Evolutionary conservation across 2,113 vertebrate genomes (phyloP), one percentile per base, ranked within the genome.

Genomic region (Gymnocephalus cernua): DNA sequence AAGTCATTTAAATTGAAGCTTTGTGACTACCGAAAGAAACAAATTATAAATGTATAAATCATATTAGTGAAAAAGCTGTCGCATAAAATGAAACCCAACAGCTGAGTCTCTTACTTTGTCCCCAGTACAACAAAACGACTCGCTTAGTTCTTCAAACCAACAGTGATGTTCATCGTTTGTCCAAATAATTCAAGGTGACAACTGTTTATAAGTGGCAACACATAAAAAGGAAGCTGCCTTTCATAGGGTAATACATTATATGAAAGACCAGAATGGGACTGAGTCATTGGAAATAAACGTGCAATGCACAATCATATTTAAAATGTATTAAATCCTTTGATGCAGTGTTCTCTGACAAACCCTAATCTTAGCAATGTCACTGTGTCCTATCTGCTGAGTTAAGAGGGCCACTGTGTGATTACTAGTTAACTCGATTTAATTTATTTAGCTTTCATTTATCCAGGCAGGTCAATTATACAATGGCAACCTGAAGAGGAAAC

Each of bases 271-370:
- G 19, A 41, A 57, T 27, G 62, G 65, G 6, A 12, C 38, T 27
- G 19, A 32, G 27, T 61, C 23, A 51, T 8, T 69, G 12, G 51
- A 64, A 77, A 70, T 53, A 71, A 78, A 78, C 74, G 72, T 11
- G 25, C 57, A 19, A 85, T 62, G 14, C 45, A 53, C n/a, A 78
- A 77, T 71, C 2, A 2, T 57, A 41, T 77, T 74, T 38, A 51
- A 59, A 71, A 41, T 53, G 61, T 58, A 59, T 54, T 45, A 74
- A 86, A 74, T 56, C 63, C n/a, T 69, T 50, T 76, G 51, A 65
- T 48, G 53, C 18, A 14, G 35, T 0, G 59, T 68, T 76, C 13
- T 75, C 64, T 23, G 53, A 45, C 7, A 53, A 72, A 75, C 64
- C 45, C 50, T 23, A 41, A 69, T 35, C 47, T 73, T 35, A 27